A percentile compares a stretch with the other conserved stretches of the same genome.
Conservation (phyloP, 2,113 vertebrate species). For the Heloderma charlesbogerti region DNA sequence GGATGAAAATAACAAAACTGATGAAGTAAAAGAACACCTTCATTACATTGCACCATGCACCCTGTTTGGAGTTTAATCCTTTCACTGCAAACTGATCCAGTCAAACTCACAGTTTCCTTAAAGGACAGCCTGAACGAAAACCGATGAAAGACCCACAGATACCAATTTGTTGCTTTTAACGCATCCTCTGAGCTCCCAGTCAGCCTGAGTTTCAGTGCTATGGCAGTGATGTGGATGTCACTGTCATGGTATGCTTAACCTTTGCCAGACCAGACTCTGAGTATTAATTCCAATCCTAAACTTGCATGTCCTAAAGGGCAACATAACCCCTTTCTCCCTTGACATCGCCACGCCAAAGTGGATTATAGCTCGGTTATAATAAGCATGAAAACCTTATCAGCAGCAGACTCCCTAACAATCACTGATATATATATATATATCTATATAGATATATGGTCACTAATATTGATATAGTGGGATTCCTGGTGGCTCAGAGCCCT, state of each 20-base stretch:
- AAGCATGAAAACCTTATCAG: slow-evolving; percentile 65
- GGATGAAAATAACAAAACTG: neutral
- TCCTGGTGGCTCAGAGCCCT: slow-evolving; percentile 55
- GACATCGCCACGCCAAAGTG: neutral
- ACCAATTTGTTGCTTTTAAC: slow-evolving; percentile 62
- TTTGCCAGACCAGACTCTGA: slow-evolving; percentile 75
- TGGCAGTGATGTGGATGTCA: slow-evolving; percentile 74
- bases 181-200: slow-evolving; percentile 59
- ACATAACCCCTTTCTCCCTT: slow-evolving; percentile 61
- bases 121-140: neutral
- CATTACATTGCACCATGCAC: slow-evolving; percentile 13
- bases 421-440: slow-evolving; percentile 36
- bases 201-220: slow-evolving; percentile 63
- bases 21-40: neutral
- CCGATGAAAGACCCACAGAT: slow-evolving; percentile 35
- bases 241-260: slow-evolving; percentile 77
- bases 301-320: slow-evolving; percentile 75
- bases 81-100: neutral
- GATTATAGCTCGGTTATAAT: slow-evolving; percentile 64
- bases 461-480: slow-evolving; percentile 65
- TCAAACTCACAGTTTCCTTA: neutral
- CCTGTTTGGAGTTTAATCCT: neutral
- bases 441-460: slow-evolving; percentile 53
- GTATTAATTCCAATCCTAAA: slow-evolving; percentile 71
- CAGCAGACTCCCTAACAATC: slow-evolving; percentile 41